These are phyloP conservation scores for Heteronetta atricapilla DNA, from an alignment of 2,113 vertebrate genomes.

Conservation along the genomic window DNA sequence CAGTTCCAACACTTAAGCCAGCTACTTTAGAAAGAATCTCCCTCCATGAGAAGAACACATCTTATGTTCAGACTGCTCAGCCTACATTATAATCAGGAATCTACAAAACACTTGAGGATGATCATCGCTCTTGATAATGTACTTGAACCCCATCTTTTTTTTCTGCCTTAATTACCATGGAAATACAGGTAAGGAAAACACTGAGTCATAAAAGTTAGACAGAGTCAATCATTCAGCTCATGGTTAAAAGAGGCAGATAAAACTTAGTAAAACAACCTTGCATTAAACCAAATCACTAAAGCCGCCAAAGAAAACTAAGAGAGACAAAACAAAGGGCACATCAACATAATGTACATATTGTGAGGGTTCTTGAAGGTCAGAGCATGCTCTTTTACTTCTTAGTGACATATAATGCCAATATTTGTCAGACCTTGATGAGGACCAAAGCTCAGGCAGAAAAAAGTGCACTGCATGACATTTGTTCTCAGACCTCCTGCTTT, in stretches of 20 bases:
- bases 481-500: slow-evolving; percentile 65
- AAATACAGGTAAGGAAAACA: neutral
- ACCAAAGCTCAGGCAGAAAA: slow-evolving; percentile 68
- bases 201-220: neutral
- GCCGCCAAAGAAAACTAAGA: slow-evolving; percentile 69
- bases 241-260: slow-evolving; percentile 63
- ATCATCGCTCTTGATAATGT: neutral
- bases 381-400: slow-evolving; percentile 79
- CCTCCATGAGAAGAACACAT: neutral
- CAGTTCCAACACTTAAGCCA: neutral
- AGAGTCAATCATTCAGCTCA: slow-evolving; percentile 8
- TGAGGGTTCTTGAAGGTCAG: slow-evolving; percentile 82
- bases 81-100: neutral
- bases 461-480: slow-evolving; percentile 72
- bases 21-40: neutral
- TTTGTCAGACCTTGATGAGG: slow-evolving; percentile 79
- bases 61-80: neutral
- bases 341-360: slow-evolving; percentile 84
- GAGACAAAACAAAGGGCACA: slow-evolving; percentile 82
- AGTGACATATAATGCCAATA: slow-evolving; percentile 83
- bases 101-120: neutral
- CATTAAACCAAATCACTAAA: slow-evolving; percentile 55
- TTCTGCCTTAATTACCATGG: neutral
- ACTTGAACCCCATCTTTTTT: neutral
- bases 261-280: slow-evolving; percentile 63